These are phyloP conservation scores for Arvicanthis niloticus DNA, from an alignment of 2,113 vertebrate genomes.

Conservation along the genomic window DNA sequence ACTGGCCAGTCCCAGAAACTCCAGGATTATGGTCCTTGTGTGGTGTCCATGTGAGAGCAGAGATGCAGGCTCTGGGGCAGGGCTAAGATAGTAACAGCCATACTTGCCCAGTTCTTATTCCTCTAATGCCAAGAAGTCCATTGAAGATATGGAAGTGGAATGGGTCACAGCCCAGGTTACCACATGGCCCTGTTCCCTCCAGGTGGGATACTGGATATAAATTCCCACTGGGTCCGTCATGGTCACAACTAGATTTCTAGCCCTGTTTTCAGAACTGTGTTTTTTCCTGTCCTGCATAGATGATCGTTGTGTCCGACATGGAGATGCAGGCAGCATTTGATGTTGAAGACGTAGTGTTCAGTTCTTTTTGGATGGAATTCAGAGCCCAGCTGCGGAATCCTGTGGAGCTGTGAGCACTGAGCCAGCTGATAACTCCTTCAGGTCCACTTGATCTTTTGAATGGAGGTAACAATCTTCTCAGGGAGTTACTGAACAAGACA, in stretches of 20 bases:
- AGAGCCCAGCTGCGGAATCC: background rate
- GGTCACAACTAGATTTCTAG: background rate
- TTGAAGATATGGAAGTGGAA: background rate
- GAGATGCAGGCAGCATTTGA: background rate
- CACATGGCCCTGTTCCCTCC: fast-evolving
- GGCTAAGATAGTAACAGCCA: background rate
- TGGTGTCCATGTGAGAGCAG: background rate
- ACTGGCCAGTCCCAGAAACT: background rate
- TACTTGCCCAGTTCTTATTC: background rate
- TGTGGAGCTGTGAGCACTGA: background rate
- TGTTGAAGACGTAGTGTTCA: background rate
- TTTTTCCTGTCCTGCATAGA: background rate
- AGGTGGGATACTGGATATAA: background rate
- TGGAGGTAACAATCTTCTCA: background rate
- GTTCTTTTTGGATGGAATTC: background rate
- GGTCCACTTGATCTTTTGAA: background rate
- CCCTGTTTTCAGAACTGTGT: background rate
- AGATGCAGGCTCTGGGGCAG: background rate
- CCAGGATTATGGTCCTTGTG: background rate
- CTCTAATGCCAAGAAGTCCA: background rate
- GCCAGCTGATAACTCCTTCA: background rate
- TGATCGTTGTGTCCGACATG: background rate
- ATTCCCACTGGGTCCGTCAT: background rate
- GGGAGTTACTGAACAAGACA: background rate
- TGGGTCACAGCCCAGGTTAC: background rate